A percentile compares a stretch with the other conserved stretches of the same genome.
These are phyloP conservation scores for Triplophysa dalaica DNA, from an alignment of 2,113 vertebrate species.

Conservation along the genomic window DNA sequence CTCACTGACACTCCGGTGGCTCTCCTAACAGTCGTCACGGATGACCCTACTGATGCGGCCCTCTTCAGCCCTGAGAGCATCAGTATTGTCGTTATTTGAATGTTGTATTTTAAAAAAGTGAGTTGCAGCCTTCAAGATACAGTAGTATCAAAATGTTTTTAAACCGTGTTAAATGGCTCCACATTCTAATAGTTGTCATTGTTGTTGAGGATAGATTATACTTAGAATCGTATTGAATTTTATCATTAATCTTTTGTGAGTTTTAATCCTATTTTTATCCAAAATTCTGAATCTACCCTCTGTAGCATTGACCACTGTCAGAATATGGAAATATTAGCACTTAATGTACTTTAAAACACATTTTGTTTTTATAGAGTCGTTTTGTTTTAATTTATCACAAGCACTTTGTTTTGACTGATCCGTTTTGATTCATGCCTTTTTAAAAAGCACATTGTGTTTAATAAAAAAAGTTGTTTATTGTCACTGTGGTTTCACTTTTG, in stretches of 20 bases:
- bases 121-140: background rate
- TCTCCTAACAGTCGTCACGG: slow-evolving; percentile 30
- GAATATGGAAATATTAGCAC: background rate
- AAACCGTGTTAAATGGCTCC: background rate
- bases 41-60: background rate
- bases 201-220: background rate
- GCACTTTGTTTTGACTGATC: background rate
- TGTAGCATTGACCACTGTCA: background rate
- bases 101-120: too few relatives aligned
- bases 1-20: slow-evolving; percentile 23
- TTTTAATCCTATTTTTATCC: background rate
- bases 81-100: too few relatives aligned
- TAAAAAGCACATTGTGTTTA: background rate
- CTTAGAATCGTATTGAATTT: too few relatives aligned
- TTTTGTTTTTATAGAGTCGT: background rate
- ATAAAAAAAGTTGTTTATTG: background rate
- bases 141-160: background rate
- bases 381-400: background rate
- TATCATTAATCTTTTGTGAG: background rate
- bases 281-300: background rate
- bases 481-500: background rate
- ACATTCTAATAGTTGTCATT: slow-evolving; percentile 13
- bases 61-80: background rate
- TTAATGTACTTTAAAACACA: background rate
- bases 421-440: background rate